Conservation (phyloP, 2,113 vertebrate genomes). For the Melanerpes aurifrons region DNA sequence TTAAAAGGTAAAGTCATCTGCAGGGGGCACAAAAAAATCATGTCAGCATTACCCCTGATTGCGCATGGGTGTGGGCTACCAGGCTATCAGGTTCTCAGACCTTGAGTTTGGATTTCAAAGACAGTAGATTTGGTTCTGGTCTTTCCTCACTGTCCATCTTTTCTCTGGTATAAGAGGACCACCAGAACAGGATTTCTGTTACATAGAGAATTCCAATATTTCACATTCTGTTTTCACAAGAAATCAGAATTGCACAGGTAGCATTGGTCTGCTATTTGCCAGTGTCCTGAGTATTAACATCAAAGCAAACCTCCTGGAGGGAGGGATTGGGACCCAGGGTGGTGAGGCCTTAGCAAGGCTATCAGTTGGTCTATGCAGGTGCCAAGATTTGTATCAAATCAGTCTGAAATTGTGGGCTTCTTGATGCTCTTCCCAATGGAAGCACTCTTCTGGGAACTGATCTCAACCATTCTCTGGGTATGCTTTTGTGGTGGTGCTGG, state of each 20-base stretch:
- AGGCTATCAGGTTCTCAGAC: background rate
- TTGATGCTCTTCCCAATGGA: background rate
- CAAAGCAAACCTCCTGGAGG: background rate
- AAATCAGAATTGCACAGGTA: background rate
- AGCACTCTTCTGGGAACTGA: background rate
- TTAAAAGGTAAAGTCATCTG: conserved; percentile 83
- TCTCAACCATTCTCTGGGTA: background rate
- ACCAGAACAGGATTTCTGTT: background rate
- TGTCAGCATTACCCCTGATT: background rate
- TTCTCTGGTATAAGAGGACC: background rate
- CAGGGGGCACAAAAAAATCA: background rate
- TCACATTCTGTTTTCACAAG: background rate
- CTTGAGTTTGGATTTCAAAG: background rate
- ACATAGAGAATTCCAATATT: background rate
- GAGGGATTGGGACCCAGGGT: background rate
- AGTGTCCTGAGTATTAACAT: background rate
- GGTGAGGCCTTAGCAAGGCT: background rate
- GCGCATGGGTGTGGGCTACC: background rate
- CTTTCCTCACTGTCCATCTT: background rate
- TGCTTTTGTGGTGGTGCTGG: background rate
- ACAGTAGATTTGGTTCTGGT: background rate
- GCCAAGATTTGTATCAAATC: background rate
- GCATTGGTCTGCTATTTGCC: background rate
- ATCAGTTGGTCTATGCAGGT: background rate
- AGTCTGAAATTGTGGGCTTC: background rate